phyloP scores from a whole-genome alignment of 2,113 vertebrate species.

The Gopherus evgoodei region DNA sequence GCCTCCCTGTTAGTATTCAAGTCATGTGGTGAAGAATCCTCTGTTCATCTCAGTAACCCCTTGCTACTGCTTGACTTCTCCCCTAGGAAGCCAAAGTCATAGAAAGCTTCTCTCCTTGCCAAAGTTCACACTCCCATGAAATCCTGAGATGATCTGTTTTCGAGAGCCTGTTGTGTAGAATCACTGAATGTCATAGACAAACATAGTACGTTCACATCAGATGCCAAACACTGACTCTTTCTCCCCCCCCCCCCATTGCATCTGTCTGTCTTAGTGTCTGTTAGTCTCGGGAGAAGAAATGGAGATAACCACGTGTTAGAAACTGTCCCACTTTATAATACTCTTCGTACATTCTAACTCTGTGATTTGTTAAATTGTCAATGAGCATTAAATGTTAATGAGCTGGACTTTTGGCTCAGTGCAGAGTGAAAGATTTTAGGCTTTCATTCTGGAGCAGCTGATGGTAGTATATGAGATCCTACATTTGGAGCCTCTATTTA shows the following conservation, averaged over 20 bases:
- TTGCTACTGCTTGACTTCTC: background rate
- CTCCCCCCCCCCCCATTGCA: background rate
- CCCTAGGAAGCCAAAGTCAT: background rate
- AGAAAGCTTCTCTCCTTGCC: background rate
- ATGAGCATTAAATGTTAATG: background rate
- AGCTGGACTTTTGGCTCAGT: background rate
- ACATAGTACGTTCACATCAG: accelerated
- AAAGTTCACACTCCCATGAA: background rate
- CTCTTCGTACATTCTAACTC: background rate
- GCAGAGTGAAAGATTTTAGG: background rate
- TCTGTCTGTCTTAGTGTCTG: background rate
- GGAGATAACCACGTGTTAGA: background rate
- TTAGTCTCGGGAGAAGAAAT: background rate
- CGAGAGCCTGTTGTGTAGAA: background rate
- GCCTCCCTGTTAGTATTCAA: background rate
- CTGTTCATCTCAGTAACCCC: background rate
- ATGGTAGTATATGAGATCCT: accelerated
- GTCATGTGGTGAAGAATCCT: background rate
- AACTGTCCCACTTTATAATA: background rate
- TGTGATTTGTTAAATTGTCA: background rate
- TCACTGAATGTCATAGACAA: background rate
- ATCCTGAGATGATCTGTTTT: background rate
- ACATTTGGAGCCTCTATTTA: background rate
- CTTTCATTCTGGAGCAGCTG: background rate
- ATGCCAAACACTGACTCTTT: background rate